phyloP scores from a whole-genome alignment of 1,140 invertebrate species.

The Trichomalopsis sarcophagae region DNA sequence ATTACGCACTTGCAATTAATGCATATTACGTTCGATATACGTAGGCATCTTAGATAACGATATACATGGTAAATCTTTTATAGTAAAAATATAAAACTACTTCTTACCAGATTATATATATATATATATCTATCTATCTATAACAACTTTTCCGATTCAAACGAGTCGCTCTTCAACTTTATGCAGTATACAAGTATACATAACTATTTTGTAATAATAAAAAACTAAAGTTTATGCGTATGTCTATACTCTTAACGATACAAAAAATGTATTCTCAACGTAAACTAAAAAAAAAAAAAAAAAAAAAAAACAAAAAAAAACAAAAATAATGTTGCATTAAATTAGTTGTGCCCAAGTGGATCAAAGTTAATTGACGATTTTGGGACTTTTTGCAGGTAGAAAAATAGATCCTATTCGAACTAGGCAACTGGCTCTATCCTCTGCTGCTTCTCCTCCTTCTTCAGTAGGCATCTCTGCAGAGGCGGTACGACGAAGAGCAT shows the following conservation, averaged over 20 bases:
- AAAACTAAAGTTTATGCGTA: not conserved
- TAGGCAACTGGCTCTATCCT: conserved; percentile 41
- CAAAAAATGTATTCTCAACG: not conserved
- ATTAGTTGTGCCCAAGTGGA: not conserved
- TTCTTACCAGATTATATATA: not conserved
- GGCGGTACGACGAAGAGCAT: conserved; percentile 92
- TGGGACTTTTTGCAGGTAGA: not conserved
- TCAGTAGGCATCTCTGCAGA: conserved; percentile 77
- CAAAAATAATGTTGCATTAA: not conserved
- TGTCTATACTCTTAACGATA: not conserved
- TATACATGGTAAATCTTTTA: conserved; percentile 1
- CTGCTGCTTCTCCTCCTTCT: conserved; percentile 27
- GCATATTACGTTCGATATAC: conserved; percentile 1
- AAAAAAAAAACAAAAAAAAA: conserved; percentile 16
- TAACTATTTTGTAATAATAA: not conserved
- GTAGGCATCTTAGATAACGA: not conserved
- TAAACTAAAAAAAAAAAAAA: conserved; percentile 7
- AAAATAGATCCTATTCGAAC: not conserved
- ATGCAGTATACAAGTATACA: not conserved
- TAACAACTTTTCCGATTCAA: not conserved
- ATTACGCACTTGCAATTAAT: not conserved
- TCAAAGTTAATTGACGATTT: not conserved
- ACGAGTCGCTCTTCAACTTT: not conserved
- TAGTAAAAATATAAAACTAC: not conserved
- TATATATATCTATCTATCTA: too few relatives aligned